A percentile compares a stretch with the other conserved stretches of the same genome.
These are phyloP conservation scores for Oryctes rhinoceros DNA, from an alignment of 1,140 invertebrate species.

Conservation along the genomic window DNA sequence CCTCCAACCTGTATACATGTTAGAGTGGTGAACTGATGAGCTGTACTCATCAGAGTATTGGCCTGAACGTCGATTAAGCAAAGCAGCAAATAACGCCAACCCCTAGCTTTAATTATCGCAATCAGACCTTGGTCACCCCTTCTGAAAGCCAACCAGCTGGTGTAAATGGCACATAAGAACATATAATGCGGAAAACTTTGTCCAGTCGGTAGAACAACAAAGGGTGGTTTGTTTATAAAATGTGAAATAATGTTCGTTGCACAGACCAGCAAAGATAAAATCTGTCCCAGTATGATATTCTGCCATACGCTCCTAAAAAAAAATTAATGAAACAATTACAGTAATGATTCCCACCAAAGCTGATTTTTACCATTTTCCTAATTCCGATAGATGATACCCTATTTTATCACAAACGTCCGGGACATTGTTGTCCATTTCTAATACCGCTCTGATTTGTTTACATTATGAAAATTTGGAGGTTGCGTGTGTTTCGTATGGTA, in stretches of 20 bases:
- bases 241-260: constrained; percentile 80
- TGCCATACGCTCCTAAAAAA: constrained; percentile 75
- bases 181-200: constrained; percentile 85
- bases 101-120: constrained; percentile 72
- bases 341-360: not conserved
- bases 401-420: constrained; percentile 71
- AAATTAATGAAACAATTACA: constrained; percentile 36
- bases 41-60: constrained; percentile 77
- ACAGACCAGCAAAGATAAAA: constrained; percentile 77
- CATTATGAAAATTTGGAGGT: constrained; percentile 10
- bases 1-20: constrained; percentile 69
- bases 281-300: constrained; percentile 78
- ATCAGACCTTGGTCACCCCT: constrained; percentile 69
- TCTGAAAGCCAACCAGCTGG: constrained; percentile 77
- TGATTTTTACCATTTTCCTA: constrained; percentile 69
- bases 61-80: constrained; percentile 84
- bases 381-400: constrained; percentile 71
- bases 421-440: constrained; percentile 54
- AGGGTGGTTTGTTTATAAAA: constrained; percentile 76
- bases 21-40: constrained; percentile 75
- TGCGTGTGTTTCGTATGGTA: constrained; percentile 23
- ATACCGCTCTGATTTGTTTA: constrained; percentile 23
- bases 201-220: constrained; percentile 76
- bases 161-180: constrained; percentile 78
- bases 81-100: constrained; percentile 78